Evolutionary conservation across 2,113 vertebrate species (phyloP).

Genomic region (Ciconia stormi): DNA sequence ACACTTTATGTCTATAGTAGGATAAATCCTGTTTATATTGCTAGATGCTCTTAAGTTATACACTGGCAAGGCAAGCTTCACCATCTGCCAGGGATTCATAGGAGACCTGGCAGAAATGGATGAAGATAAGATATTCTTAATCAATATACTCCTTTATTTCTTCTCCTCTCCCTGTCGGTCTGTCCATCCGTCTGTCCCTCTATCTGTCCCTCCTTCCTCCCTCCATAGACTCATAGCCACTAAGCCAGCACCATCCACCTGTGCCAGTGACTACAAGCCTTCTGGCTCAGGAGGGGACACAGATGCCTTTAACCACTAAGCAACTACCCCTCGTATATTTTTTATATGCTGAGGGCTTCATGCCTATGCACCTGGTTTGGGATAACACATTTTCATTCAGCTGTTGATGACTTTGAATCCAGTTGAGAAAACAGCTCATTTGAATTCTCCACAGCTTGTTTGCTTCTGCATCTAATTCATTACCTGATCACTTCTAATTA

Average conservation of each 20-base stretch:
- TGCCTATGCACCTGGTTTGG: neutral
- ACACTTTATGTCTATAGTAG: neutral
- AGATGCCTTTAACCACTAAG: neutral
- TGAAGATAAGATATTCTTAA: neutral
- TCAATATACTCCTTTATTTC: neutral
- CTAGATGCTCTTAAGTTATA: neutral
- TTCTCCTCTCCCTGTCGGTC: neutral
- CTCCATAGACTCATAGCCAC: neutral
- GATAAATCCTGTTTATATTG: neutral
- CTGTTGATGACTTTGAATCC: neutral
- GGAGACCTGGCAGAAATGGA: neutral
- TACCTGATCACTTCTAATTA: constrained; percentile 57
- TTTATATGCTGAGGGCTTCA: neutral
- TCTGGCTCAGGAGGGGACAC: neutral
- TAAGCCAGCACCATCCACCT: neutral
- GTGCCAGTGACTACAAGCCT: neutral
- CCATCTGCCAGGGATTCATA: neutral
- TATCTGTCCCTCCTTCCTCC: neutral
- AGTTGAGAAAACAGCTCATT: constrained; percentile 40
- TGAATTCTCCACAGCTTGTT: constrained; percentile 50
- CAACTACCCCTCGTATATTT: neutral
- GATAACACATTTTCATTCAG: constrained; percentile 4
- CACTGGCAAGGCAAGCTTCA: neutral
- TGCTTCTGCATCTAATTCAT: constrained; percentile 38
- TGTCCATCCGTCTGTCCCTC: no score